Evolutionary conservation across 1,140 invertebrate species (phyloP), one percentile per base, ranked within the genome.

Genomic region (Diorhabda carinulata): DNA sequence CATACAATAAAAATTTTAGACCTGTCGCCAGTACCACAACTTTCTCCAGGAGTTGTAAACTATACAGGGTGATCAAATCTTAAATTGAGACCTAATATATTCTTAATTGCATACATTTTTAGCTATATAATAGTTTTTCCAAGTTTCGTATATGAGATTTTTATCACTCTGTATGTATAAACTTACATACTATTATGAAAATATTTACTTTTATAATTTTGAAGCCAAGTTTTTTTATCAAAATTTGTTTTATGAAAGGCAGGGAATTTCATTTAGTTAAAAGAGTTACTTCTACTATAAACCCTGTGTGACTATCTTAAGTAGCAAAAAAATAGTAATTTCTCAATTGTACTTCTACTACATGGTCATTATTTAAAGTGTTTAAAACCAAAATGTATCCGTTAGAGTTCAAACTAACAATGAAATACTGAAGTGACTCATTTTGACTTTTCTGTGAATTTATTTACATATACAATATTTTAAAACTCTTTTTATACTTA

Each of bases 171-270:
- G 47, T 52, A 52, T n/a, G 6, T 52, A 52, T 52, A 52, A 52
- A 52, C 47, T 52, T 52, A 52, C 47, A 52, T 52, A n/a, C 47
- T 52, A 52, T 52, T 52, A 52, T 52, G 47, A 52, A 52, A 52
- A 52, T 52, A 52, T 52, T 52, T 52, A 52, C 47, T 52, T 52
- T 52, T 52, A 52, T 52, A 52, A n/a, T 8, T 52, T 52, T 52
- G 47, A 52, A 52, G 47, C 47, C 47, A n/a, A 52, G 47, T 8
- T 52, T 52, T n/a, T 52, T 52, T 52, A 52, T 52, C 47, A 52
- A 52, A 52, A 52, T 52, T 8, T 52, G 6, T 52, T 52, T 52
- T 52, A 52, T 52, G 47, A 52, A 52, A 52, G 47, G 47, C 47
- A 52, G 47, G 47, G 47, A 8, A 52, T 52, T 52, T 52, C 47